Base-by-base conservation (phyloP, 2,888 invertebrate genomes). In the Ctena decussata region DNA sequence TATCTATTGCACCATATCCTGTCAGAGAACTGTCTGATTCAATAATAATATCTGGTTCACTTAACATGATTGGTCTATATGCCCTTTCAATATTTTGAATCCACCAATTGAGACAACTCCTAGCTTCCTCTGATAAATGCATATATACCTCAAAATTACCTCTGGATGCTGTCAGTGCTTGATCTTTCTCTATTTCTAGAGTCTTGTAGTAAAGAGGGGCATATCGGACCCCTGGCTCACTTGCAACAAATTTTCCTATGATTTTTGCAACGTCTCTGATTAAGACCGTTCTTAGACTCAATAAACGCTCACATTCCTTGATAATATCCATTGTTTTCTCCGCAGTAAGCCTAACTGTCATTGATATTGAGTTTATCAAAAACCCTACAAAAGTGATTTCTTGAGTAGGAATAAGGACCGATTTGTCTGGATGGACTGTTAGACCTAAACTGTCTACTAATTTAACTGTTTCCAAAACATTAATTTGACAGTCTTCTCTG, bases 381-480 rank as follows among this genome's bases (percentile, higher is more conserved):
- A 39, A 81, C 21, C 80, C 76, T 21, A 81, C 39, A 71, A 75
- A 81, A 35, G 21, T n/a, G 21, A 81, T 53, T 15, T 57, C 35
- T 39, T 76, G 80, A 11, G 37, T n/a, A 12, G 80, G 75, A 27
- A 53, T n/a, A 30, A 77, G 18, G 18, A 60, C 39, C 24, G n/a
- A 53, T 35, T 82, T 82, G 18, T 69, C 41, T 21, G 27, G 30
- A 71, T 77, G 75, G 57, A 82, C 71, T 18, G 53, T 0, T 35
- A 76, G 72, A 0, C 73, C 77, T 35, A 77, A 37, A 41, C 24
- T 37, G 41, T 69, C 39, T 27, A 77, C 12, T 8, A 73, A 11
- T 18, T 35, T 30, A 15, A 46, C 32, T 6, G 46, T 30, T 24
- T 18, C 18, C 35, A 24, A 12, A 18, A 53, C 18, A 24, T 53